These are phyloP conservation scores for Colostygia pectinataria DNA, from an alignment of 2,888 invertebrate species.

Conservation along the genomic window DNA sequence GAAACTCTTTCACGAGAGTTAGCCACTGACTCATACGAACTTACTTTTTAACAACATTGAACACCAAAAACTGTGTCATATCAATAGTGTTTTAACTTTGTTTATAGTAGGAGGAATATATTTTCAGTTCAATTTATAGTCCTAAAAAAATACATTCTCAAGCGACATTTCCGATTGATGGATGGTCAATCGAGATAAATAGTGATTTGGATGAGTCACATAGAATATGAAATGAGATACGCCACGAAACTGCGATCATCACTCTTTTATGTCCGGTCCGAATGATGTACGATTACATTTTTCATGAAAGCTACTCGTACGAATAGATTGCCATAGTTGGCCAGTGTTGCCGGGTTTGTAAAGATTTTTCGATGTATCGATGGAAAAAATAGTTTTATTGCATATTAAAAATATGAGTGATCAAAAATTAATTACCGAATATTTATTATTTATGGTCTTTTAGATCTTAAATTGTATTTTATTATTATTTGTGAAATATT, in stretches of 20 bases:
- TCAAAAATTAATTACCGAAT: too few species aligned
- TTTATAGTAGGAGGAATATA: too few species aligned
- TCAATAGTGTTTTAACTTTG: too few species aligned
- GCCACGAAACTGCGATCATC: slow-evolving; percentile 39
- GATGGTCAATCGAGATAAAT: slow-evolving; percentile 43
- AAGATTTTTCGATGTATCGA: not conserved
- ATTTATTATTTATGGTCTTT: not conserved
- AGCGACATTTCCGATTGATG: slow-evolving; percentile 22
- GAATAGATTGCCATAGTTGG: not conserved
- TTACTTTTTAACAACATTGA: too few species aligned
- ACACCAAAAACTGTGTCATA: too few species aligned
- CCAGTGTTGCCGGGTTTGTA: slow-evolving; percentile 10
- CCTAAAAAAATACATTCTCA: not conserved
- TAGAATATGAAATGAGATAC: slow-evolving; percentile 50
- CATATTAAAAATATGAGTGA: too few species aligned
- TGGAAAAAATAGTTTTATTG: not conserved
- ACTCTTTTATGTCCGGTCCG: slow-evolving; percentile 43
- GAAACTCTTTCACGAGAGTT: too few species aligned
- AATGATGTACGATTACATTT: slow-evolving; percentile 39
- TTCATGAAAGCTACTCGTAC: slow-evolving; percentile 39
- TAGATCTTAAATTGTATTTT: too few species aligned
- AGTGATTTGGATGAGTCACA: slow-evolving; percentile 43
- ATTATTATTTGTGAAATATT: too few species aligned
- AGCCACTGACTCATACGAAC: too few species aligned
- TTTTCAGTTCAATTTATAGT: too few species aligned